phyloP scores from a whole-genome alignment of 2,888 invertebrate species.

The Mechanitis mazaeus region DNA sequence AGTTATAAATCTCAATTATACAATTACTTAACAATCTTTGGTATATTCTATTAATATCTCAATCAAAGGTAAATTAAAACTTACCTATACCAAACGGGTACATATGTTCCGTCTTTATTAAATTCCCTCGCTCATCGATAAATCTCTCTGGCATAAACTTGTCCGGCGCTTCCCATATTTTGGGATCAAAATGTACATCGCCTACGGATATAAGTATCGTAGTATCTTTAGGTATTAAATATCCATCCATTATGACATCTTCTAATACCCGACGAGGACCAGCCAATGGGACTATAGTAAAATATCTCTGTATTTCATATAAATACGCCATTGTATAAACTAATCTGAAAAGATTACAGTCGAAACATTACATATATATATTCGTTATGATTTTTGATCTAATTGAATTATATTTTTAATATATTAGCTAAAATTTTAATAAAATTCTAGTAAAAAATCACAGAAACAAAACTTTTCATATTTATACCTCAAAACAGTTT shows the following conservation, averaged over 20 bases:
- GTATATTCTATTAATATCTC: not conserved
- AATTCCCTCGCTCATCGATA: constrained; percentile 70
- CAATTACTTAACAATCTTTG: too few species aligned
- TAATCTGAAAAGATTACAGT: constrained; percentile 49
- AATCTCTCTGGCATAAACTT: constrained; percentile 80
- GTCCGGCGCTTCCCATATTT: constrained; percentile 76
- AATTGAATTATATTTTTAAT: too few species aligned
- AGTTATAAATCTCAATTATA: too few species aligned
- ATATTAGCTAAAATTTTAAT: too few species aligned
- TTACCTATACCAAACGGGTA: constrained; percentile 82
- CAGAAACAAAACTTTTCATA: too few species aligned
- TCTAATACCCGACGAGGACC: constrained; percentile 69
- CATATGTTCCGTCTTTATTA: constrained; percentile 73
- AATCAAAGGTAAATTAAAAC: constrained; percentile 18
- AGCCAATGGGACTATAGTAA: constrained; percentile 71
- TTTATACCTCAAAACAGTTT: too few species aligned
- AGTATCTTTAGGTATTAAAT: constrained; percentile 68
- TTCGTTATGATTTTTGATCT: too few species aligned
- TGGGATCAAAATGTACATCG: constrained; percentile 72
- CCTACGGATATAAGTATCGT: constrained; percentile 72
- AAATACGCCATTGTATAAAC: constrained; percentile 74
- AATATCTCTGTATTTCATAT: constrained; percentile 75
- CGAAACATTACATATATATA: not conserved
- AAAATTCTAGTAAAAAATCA: too few species aligned
- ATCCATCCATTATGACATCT: constrained; percentile 56